These are phyloP conservation scores for Agrochola litura DNA, from an alignment of 2,888 invertebrate genomes.

Conservation along the genomic window DNA sequence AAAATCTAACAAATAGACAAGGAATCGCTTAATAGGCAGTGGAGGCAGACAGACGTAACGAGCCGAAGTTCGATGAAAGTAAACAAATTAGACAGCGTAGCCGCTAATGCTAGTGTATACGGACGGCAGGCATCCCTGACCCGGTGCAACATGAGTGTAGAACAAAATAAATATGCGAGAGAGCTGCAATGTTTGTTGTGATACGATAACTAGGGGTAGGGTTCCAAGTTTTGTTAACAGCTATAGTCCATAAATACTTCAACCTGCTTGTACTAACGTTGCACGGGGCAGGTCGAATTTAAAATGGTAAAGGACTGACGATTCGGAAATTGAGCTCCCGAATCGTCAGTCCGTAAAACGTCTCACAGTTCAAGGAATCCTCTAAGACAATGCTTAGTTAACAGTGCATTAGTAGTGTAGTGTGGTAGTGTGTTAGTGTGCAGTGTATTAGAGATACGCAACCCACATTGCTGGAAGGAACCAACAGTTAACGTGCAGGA, in stretches of 20 bases:
- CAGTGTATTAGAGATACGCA: neutral
- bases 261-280: neutral
- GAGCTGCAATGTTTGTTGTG: slow-evolving; percentile 26
- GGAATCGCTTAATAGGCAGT: neutral
- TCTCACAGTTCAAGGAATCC: neutral
- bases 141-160: slow-evolving; percentile 1
- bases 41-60: neutral
- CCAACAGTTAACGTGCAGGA: neutral
- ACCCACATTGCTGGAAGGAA: neutral
- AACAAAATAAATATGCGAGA: slow-evolving; percentile 15
- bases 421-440: no score
- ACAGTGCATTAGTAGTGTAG: no score
- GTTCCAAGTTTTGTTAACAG: neutral
- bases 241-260: neutral
- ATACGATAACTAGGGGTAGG: slow-evolving; percentile 35
- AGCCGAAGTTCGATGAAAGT: slow-evolving; percentile 15
- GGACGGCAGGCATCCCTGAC: slow-evolving; percentile 13
- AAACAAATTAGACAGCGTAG: slow-evolving; percentile 22
- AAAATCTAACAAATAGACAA: neutral
- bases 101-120: slow-evolving; percentile 28
- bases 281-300: neutral
- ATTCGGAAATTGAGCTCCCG: neutral
- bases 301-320: neutral
- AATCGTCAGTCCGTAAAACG: neutral
- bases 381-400: neutral